Percentiles rank a stretch among this genome's conserved stretches.
Evolutionary conservation across 2,113 vertebrate genomes (phyloP).

Genomic region (Microcebus jonahi): DNA sequence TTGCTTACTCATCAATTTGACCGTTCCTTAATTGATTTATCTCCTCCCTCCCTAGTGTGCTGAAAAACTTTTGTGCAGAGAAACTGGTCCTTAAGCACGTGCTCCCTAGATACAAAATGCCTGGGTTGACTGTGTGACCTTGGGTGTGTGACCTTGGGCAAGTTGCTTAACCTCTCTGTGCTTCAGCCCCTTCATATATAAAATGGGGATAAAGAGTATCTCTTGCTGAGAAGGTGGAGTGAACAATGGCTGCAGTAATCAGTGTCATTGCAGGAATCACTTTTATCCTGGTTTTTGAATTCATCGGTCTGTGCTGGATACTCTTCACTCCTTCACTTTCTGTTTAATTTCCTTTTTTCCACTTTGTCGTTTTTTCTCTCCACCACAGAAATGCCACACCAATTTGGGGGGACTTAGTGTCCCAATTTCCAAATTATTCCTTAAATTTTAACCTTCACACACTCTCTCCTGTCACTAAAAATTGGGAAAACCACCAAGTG

Average conservation of each 20-base stretch:
- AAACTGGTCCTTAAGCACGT: background rate
- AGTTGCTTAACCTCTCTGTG: background rate
- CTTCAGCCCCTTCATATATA: background rate
- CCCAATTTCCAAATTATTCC: background rate
- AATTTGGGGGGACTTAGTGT: background rate
- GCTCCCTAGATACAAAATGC: background rate
- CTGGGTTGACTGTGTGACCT: background rate
- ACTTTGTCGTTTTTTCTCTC: background rate
- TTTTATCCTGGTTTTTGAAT: background rate
- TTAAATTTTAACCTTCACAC: background rate
- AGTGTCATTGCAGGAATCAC: too few relatives aligned
- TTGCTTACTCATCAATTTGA: background rate
- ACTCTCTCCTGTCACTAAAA: background rate
- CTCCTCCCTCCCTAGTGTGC: background rate
- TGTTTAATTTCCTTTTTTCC: background rate
- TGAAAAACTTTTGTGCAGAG: background rate
- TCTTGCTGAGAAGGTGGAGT: background rate
- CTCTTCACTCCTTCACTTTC: background rate
- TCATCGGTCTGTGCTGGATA: background rate
- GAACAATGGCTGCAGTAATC: rapidly evolving
- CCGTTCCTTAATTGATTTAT: background rate
- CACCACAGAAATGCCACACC: background rate
- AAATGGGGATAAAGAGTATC: background rate
- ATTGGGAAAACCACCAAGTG: background rate
- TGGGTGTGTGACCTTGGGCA: background rate